Evolutionary conservation across 2,888 invertebrate genomes (phyloP), one percentile per base, ranked within the genome.

Genomic region (Abrostola tripartita): DNA sequence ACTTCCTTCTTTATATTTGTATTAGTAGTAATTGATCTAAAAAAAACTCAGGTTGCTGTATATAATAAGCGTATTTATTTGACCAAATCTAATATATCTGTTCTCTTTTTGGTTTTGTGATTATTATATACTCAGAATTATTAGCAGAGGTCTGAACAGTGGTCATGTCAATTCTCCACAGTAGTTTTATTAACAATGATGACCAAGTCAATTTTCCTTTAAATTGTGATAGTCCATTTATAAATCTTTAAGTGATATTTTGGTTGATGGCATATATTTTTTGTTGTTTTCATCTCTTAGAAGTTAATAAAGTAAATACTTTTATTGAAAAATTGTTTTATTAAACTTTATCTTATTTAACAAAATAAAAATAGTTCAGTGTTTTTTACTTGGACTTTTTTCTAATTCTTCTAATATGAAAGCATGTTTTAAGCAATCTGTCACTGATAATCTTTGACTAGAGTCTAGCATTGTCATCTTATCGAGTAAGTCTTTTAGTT

Each of bases 401-500:
- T 79, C 76, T 51, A 90, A 71, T 62, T 84, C 83, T 68, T 90
- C 90, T 79, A 87, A 88, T 87, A 99, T 98, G 92, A 99, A 99
- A 14, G 98, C 97, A 95, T 99, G 99, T 68, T 97, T 97, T 69
- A 99, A 95, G 52, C 98, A 98, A 86, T 98, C 98, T 86, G 97
- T 97, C 75, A 98, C 96, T 52, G 98, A 97, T 82, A 98, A 95
- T 83, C 99, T 96, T 92, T 98, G 99, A 72, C 96, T 96, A 10
- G 98, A 97, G 94, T 99, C 99, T 76, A 99, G 93, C 91, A 97
- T 96, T 80, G 99, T 95, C 82, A 99, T 97, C 86, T 97, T 98
- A 81, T 99, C 99, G 80, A 99, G 92, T 52, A 99, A 94, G 90
- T 99, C 99, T 91, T 97, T 98, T 37, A 99, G 95, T 88, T 99